Evolutionary conservation across 1,140 invertebrate genomes (phyloP), one percentile per base, ranked within the genome.

Genomic region (Steinernema feltiae): DNA sequence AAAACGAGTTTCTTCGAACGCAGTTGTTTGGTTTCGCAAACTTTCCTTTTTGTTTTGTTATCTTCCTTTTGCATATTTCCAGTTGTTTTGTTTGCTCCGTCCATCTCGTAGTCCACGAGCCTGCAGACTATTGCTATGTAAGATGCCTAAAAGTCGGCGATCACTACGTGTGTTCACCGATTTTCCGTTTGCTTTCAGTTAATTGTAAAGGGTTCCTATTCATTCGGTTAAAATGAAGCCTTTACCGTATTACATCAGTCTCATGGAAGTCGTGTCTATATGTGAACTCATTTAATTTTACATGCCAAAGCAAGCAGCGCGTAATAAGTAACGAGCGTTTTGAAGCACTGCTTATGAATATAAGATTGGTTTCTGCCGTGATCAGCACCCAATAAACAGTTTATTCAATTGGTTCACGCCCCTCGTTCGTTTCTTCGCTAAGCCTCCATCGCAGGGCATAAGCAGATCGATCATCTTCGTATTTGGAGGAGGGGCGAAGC

Each of bases 71-170:
- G 35, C 24, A 46, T 72, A 30, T 41, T 72, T 72, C 41, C 24
- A 21, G 30, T 72, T 72, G 71, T 72, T 72, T 48, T 72, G 21
- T 72, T 72, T 71, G 70, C 35, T 48, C 71, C 30, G 41, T 72
- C 32, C 71, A 27, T 48, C 71, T 30, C 24, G 1, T 32, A 46
- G 24, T 41, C 27, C 48, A 41, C 53, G 53, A 63, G 53, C 53
- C 24, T 63, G 24, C 41, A 46, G 41, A 46, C 41, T 12, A 12
- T 46, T 46, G 41, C 41, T 46, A 46, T 46, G 41, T n/a, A 12
- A 7, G 41, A 46, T 46, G 41, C 41, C 41, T 46, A n/a, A 46
- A n/a, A 46, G 41, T 46, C n/a, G 41, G 41, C n/a, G 41, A 46
- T 46, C 41, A 7, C 41, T n/a, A 12, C n/a, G 41, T n/a, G n/a